phyloP scores from a whole-genome alignment of 2,797 vertebrate genomes.

The Aldrovandia affinis region DNA sequence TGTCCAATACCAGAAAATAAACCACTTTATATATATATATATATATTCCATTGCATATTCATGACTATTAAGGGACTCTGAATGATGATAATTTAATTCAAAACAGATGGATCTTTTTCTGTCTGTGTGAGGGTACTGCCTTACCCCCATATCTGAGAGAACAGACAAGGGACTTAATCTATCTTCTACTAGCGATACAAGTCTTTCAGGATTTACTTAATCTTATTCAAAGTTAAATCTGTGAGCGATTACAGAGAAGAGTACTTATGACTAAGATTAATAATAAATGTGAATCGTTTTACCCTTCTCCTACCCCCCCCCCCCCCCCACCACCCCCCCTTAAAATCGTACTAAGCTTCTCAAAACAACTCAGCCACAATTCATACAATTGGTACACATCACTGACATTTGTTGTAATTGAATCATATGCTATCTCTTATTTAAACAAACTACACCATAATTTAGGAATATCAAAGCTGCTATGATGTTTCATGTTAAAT shows the following conservation, averaged over 20 bases:
- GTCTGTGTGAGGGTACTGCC: not conserved
- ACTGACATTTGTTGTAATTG: not conserved
- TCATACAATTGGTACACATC: not conserved
- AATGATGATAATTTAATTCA: not conserved
- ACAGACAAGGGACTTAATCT: not conserved
- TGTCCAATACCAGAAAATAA: not conserved
- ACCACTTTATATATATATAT: not conserved
- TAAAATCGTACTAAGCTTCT: not conserved
- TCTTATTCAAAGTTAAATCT: slow-evolving; percentile 20
- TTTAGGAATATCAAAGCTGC: not conserved
- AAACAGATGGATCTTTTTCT: not conserved
- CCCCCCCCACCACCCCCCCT: not conserved
- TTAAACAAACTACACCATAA: not conserved
- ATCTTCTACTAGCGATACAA: slow-evolving; percentile 4
- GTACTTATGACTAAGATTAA: not conserved
- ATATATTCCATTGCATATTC: not conserved
- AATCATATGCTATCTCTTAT: not conserved
- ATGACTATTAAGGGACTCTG: not conserved
- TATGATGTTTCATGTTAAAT: not conserved
- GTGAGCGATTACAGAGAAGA: slow-evolving; percentile 7
- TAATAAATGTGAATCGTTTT: not conserved
- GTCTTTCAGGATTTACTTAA: slow-evolving; percentile 19
- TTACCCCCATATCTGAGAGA: not conserved
- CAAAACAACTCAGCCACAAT: not conserved
- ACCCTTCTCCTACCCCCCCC: not conserved